Evolutionary conservation across 2,888 invertebrate species (phyloP).

Genomic region (Muschampia staudingeri): DNA sequence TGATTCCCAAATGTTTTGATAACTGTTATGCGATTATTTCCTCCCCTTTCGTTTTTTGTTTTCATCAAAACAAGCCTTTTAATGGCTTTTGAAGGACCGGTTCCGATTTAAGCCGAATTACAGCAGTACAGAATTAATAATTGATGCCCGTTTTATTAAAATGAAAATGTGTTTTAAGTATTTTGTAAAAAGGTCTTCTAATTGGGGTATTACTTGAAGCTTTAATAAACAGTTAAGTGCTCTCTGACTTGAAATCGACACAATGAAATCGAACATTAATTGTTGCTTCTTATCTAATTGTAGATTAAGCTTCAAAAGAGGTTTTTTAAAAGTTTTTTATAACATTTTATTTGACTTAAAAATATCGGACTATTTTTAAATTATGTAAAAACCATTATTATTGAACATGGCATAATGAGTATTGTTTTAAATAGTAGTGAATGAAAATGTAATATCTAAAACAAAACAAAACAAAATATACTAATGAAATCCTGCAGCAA

Average conservation of each 20-base stretch:
- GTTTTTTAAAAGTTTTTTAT: background rate
- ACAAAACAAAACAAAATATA: background rate
- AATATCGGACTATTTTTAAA: no score
- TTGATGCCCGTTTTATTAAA: conserved; percentile 49
- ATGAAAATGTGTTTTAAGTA: conserved; percentile 44
- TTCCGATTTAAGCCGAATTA: conserved; percentile 53
- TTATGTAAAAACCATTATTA: no score
- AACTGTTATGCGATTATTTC: conserved; percentile 8
- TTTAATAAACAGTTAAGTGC: conserved; percentile 19
- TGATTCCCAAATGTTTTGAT: background rate
- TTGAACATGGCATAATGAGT: no score
- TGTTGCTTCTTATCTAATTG: background rate
- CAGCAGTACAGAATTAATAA: conserved; percentile 48
- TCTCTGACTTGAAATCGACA: conserved; percentile 12
- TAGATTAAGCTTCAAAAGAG: background rate
- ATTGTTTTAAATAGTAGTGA: background rate
- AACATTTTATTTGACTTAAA: background rate
- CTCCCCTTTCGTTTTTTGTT: conserved; percentile 7
- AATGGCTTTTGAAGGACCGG: conserved; percentile 10
- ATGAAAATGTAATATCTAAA: background rate
- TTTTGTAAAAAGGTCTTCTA: conserved; percentile 34
- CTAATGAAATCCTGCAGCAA: background rate
- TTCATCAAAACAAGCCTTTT: conserved; percentile 3
- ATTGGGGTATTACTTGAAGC: conserved; percentile 33
- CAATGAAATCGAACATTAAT: conserved; percentile 5